A percentile compares a stretch with the other conserved stretches of the same genome.
Conservation (phyloP, 2,113 vertebrate genomes). For the Orycteropus afer region DNA sequence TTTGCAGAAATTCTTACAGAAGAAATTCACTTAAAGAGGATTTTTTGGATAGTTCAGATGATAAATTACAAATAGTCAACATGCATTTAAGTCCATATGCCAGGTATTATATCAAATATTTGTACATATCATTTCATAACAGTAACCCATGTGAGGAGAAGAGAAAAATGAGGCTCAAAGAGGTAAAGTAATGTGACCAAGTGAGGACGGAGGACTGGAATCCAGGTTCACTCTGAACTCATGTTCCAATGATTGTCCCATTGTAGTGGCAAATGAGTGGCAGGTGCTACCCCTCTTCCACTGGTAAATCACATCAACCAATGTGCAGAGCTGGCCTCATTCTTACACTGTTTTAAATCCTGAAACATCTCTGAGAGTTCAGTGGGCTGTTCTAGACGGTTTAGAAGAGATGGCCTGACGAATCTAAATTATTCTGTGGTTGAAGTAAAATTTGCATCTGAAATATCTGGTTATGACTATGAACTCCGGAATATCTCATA, state of each 20-base stretch:
- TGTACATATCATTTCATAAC: neutral
- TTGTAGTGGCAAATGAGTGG: neutral
- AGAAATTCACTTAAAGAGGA: neutral
- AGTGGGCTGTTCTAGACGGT: neutral
- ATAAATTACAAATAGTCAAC: neutral
- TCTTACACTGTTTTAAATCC: neutral
- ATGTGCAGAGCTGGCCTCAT: neutral
- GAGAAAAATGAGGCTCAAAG: neutral
- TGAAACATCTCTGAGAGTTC: neutral
- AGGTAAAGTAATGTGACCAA: neutral
- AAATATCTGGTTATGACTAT: neutral
- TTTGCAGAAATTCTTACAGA: slow-evolving; percentile 16
- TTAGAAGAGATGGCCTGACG: neutral
- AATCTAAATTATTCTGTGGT: neutral
- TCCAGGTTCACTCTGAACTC: neutral
- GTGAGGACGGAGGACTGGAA: neutral
- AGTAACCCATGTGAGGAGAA: neutral
- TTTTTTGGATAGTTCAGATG: neutral
- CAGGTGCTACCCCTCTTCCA: neutral
- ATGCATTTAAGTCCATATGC: neutral
- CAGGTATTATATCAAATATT: neutral
- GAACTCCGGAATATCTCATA: neutral
- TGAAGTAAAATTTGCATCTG: neutral
- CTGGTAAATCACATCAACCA: neutral
- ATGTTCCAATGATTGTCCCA: neutral